A percentile compares a stretch with the other conserved stretches of the same genome.
phyloP scores from a whole-genome alignment of 2,797 vertebrate genomes.

The Uromys caudimaculatus region DNA sequence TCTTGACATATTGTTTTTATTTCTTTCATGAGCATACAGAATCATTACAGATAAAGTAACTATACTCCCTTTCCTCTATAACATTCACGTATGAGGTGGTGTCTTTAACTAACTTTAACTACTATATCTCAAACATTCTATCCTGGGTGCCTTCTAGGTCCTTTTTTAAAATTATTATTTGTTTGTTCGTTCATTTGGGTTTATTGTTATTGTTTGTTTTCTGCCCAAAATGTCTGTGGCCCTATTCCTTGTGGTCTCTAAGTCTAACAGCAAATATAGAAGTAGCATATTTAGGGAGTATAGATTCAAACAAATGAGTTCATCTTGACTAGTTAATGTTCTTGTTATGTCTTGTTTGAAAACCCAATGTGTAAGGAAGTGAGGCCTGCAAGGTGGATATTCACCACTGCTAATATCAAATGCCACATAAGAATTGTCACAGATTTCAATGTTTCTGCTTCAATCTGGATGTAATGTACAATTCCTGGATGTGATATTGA shows the following conservation, averaged over 20 bases:
- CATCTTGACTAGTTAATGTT: background rate
- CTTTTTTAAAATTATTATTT: too few species aligned
- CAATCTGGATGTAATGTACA: background rate
- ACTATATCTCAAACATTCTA: background rate
- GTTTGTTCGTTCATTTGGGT: background rate
- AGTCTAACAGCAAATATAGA: constrained; percentile 3
- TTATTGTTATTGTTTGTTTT: background rate
- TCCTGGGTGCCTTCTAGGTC: background rate
- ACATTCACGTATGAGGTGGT: background rate
- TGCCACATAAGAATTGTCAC: background rate
- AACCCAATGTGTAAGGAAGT: background rate
- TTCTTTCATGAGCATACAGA: background rate
- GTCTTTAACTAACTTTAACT: background rate
- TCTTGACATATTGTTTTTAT: background rate
- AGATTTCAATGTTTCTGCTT: constrained; percentile 24
- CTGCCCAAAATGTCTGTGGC: background rate
- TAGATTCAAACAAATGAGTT: background rate
- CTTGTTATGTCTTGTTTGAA: background rate
- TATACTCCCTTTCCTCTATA: background rate
- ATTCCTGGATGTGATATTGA: background rate
- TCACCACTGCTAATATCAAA: background rate
- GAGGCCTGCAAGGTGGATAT: background rate
- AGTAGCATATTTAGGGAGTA: background rate
- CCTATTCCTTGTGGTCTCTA: background rate
- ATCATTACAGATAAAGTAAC: background rate